Evolutionary conservation across 2,888 invertebrate genomes (phyloP), one percentile per base, ranked within the genome.

Genomic region (Eristalis arbustorum): DNA sequence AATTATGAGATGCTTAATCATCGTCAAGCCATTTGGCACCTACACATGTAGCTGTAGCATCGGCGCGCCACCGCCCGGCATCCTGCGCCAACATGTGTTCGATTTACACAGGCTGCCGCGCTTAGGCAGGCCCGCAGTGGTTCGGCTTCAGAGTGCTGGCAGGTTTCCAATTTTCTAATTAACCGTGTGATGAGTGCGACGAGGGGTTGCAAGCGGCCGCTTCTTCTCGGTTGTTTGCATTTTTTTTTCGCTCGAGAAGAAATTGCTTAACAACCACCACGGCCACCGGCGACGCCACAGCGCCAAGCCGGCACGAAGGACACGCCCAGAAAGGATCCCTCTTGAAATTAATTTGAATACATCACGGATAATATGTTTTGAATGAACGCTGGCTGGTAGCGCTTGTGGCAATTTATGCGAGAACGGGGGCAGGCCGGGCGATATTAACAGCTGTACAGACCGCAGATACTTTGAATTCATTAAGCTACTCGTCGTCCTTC

Each of bases 381-480:
- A 85, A 85, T 85, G 69, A 82, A 78, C 77, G 69, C 74, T 85
- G 64, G 59, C n/a, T n/a, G n/a, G n/a, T n/a, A n/a, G n/a, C 73
- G 31, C 72, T 80, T 49, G 49, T 22, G 34, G 76, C 73, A 85
- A 85, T 85, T 85, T 85, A 85, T 85, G 73, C 73, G 74, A 62
- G 85, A 80, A 77, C 77, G 64, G 49, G 4, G 49, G 49, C 18
- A 13, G 37, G 8, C 18, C 18, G 18, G 18, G 49, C 77, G 77
- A 78, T 85, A 85, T 85, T 85, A 81, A 85, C 85, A 81, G 81
- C 85, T 81, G 74, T 77, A 78, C 74, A 49, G 56, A 85, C 81
- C 85, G 85, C 81, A 85, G 85, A 81, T 82, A 85, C 85, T 85
- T 85, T 85, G 85, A 85, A 85, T 85, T 85, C 85, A 85, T 85